Evolutionary conservation across 2,888 invertebrate genomes (phyloP).

Genomic region (Zelleria hepariella): DNA sequence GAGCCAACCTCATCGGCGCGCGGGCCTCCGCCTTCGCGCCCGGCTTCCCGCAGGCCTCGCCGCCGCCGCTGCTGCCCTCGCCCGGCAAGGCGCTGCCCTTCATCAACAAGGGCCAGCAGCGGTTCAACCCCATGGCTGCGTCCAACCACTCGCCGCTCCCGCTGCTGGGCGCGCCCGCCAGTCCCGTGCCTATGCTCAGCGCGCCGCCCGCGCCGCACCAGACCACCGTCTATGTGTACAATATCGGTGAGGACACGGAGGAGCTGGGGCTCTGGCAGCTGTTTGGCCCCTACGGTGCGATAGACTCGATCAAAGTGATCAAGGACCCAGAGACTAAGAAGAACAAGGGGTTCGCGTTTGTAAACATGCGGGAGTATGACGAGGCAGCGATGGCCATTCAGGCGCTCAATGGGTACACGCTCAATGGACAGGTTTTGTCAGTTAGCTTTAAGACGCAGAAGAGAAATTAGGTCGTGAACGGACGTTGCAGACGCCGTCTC

Average conservation of each 20-base stretch:
- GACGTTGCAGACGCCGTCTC: conserved; percentile 56
- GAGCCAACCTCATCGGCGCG: conserved; percentile 40
- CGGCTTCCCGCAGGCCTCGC: conserved; percentile 58
- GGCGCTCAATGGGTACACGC: conserved; percentile 68
- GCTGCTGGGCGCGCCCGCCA: conserved; percentile 56
- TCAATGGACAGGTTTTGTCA: conserved; percentile 70
- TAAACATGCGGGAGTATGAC: conserved; percentile 69
- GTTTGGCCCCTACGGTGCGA: conserved; percentile 67
- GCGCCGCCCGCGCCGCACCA: conserved; percentile 53
- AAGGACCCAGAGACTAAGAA: conserved; percentile 70
- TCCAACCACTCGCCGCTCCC: conserved; percentile 58
- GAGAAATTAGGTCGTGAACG: conserved; percentile 51
- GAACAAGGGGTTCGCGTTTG: conserved; percentile 69
- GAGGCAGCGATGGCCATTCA: conserved; percentile 70
- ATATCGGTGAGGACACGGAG: conserved; percentile 67
- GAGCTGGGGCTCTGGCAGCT: conserved; percentile 68
- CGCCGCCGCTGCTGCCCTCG: conserved; percentile 61
- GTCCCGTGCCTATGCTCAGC: conserved; percentile 55
- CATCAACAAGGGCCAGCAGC: conserved; percentile 66
- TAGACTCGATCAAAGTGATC: conserved; percentile 69
- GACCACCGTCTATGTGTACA: conserved; percentile 70
- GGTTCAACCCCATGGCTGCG: conserved; percentile 66
- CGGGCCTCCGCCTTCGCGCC: conserved; percentile 50
- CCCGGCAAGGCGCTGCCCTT: conserved; percentile 67
- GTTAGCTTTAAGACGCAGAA: conserved; percentile 73